Conservation (phyloP, 1,140 invertebrate genomes). For the Cardiocondyla obscurior region DNA sequence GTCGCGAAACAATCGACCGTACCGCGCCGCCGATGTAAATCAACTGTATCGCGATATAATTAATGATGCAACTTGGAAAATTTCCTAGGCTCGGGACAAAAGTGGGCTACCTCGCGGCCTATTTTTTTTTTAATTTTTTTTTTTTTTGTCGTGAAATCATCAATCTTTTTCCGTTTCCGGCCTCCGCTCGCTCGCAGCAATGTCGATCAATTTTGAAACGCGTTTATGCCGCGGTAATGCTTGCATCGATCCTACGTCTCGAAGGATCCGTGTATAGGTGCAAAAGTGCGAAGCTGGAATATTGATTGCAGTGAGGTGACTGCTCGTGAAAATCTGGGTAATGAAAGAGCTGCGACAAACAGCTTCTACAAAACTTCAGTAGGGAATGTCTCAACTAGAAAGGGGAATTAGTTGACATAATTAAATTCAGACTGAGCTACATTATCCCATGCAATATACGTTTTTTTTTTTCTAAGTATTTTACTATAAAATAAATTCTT, state of each 20-base stretch:
- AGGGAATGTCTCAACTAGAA: background rate
- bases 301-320: conserved; percentile 22
- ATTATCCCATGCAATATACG: background rate
- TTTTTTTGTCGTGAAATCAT: conserved; percentile 28
- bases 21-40: conserved; percentile 49
- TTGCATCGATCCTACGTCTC: conserved; percentile 29
- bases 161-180: conserved; percentile 54
- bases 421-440: background rate
- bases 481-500: background rate
- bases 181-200: background rate
- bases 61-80: conserved; percentile 65
- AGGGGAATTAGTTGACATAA: background rate
- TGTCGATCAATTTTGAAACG: conserved; percentile 49
- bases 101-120: conserved; percentile 1
- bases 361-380: background rate
- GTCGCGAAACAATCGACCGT: conserved; percentile 57
- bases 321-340: background rate
- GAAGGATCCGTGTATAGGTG: conserved; percentile 21
- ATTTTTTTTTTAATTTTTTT: conserved; percentile 33
- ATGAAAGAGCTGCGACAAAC: conserved; percentile 12
- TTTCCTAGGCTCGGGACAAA: conserved; percentile 56
- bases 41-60: conserved; percentile 63
- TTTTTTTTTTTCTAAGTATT: background rate
- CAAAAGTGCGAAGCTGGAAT: conserved; percentile 26
- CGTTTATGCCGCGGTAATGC: conserved; percentile 47